phyloP scores from a whole-genome alignment of 1,140 invertebrate species.

The Reticulitermes speratus region DNA sequence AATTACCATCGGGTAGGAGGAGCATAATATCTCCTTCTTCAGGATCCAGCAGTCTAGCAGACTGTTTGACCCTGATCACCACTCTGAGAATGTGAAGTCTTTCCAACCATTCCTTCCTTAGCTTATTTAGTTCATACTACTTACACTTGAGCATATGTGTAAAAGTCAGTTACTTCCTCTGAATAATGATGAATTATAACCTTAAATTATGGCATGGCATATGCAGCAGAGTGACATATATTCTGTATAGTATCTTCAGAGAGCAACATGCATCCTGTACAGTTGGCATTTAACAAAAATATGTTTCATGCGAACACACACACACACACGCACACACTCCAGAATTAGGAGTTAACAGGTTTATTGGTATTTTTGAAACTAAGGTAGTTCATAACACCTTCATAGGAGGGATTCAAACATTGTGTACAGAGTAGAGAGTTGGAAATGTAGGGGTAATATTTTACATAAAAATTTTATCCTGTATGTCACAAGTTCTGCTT shows the following conservation, averaged over 20 bases:
- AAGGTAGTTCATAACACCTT: background rate
- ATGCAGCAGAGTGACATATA: no score
- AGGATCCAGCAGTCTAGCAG: no score
- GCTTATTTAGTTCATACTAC: no score
- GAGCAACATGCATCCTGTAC: conserved; percentile 2
- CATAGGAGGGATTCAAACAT: background rate
- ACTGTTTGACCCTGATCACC: no score
- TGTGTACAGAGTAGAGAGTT: background rate
- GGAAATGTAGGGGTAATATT: background rate
- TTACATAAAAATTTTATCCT: background rate
- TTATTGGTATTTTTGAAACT: background rate
- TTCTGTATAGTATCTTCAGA: background rate
- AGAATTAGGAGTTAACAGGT: background rate
- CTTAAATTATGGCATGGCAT: no score
- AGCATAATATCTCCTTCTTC: no score
- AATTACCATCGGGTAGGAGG: no score
- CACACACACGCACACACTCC: background rate
- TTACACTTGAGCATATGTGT: no score
- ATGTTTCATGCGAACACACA: background rate
- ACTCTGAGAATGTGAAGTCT: no score
- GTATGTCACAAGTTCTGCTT: background rate
- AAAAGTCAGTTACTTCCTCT: no score
- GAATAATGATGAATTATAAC: no score
- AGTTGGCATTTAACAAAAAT: background rate
- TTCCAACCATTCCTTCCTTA: no score